Evolutionary conservation across 2,113 vertebrate genomes (phyloP), one percentile per base, ranked within the genome.

Genomic region (Pholis gunnellus): DNA sequence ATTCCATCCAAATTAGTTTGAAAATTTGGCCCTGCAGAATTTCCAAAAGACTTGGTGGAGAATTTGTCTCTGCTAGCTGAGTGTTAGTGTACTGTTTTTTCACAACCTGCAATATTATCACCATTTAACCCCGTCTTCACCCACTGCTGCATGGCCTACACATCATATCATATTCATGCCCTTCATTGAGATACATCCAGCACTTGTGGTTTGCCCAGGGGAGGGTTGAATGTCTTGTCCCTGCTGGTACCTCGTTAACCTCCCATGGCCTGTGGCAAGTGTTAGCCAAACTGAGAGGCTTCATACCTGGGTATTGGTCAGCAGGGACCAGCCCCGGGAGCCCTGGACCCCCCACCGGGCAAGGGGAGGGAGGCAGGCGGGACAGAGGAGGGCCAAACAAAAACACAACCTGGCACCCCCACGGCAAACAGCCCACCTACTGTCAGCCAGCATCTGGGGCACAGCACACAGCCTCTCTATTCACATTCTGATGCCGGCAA

Each of bases 171-270:
- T 34, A 82, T 86, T 83, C 78, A 75, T 78, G 40, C 27, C 72
- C 72, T 78, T 87, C 79, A 89, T 59, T 91, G 61, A 89, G 86
- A 91, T 63, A 79, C 80, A 91, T 59, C 80, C 54, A 88, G 87
- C 83, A 80, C 87, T 88, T 79, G 79, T 81, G 84, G 78, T 91
- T 88, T 79, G 78, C 83, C 87, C 75, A 27, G 50, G 88, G 90
- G 86, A 89, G 86, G 83, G 75, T 77, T 59, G 85, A 87, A 87
- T 91, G 84, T 91, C 87, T 93, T 89, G 88, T 93, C 89, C 91
- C 87, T 92, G 91, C 91, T 92, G 93, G 85, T 93, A 88, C 89
- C 91, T 95, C 91, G 91, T 94, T 95, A 92, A 92, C 94, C 94
- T 93, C 91, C 92, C 87, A 61, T 20, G 10, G 90, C 86, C 85